phyloP scores from a whole-genome alignment of 2,888 invertebrate species.

The Tryphoninae sp. region DNA sequence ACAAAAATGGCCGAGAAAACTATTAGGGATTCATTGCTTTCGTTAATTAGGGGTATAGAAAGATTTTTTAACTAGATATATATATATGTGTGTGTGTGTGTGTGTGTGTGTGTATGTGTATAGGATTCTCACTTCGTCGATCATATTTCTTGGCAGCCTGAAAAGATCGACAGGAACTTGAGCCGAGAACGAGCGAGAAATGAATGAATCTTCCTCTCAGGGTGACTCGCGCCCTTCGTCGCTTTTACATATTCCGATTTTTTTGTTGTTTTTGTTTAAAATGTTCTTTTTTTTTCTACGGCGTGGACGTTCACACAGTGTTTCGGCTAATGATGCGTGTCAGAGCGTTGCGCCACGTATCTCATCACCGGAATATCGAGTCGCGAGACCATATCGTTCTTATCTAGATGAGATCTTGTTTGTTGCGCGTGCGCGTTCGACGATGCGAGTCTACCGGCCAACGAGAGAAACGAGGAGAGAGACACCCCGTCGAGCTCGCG shows the following conservation, averaged over 20 bases:
- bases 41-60: conserved; percentile 51
- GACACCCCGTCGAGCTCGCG: conserved; percentile 46
- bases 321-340: conserved; percentile 74
- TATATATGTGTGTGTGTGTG: too few relatives aligned
- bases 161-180: conserved; percentile 43
- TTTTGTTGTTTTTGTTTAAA: conserved; percentile 35
- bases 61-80: conserved; percentile 20
- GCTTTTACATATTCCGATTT: conserved; percentile 48
- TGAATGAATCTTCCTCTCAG: conserved; percentile 56
- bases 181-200: conserved; percentile 12
- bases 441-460: conserved; percentile 42
- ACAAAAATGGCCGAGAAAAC: conserved; percentile 20
- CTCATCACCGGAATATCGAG: conserved; percentile 51
- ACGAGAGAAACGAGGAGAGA: conserved; percentile 29
- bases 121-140: conserved; percentile 26
- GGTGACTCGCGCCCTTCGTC: conserved; percentile 60
- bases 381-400: conserved; percentile 71
- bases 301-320: conserved; percentile 58
- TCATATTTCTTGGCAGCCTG: conserved; percentile 48
- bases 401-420: conserved; percentile 81
- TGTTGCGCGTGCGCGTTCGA: conserved; percentile 73
- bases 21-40: conserved; percentile 38
- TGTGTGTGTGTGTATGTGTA: too few relatives aligned
- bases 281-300: conserved; percentile 56
- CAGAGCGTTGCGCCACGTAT: conserved; percentile 71